These are phyloP conservation scores for Hemibagrus wyckioides DNA, from an alignment of 2,113 vertebrate species.

Conservation along the genomic window DNA sequence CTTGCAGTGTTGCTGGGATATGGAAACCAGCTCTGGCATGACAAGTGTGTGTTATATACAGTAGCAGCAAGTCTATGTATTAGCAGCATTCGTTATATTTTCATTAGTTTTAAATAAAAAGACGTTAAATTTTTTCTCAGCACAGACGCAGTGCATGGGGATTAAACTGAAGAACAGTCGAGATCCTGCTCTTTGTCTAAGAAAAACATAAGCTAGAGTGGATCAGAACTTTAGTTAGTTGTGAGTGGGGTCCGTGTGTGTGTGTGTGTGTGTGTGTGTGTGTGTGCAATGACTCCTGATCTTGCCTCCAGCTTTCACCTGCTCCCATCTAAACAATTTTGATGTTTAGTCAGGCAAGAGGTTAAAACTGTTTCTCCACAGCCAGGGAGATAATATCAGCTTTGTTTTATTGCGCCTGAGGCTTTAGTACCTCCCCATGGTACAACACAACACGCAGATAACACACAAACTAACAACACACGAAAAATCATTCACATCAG, in stretches of 20 bases:
- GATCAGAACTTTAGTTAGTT: not conserved
- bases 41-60: not conserved
- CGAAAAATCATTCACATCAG: not conserved
- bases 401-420: conserved; percentile 20
- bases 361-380: conserved; percentile 25
- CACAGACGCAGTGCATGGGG: not conserved
- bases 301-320: conserved; percentile 53
- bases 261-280: conserved; percentile 27
- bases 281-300: not conserved
- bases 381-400: not conserved
- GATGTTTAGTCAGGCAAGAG: conserved; percentile 27
- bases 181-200: not conserved
- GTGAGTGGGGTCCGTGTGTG: conserved; percentile 13
- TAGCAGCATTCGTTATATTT: not conserved
- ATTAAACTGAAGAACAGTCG: not conserved
- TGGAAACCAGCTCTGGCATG: not conserved
- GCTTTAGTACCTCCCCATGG: not conserved
- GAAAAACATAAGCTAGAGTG: not conserved
- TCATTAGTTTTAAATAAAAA: not conserved
- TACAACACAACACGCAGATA: not conserved
- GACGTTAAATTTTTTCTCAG: not conserved
- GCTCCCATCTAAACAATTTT: conserved; percentile 23
- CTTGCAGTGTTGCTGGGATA: not conserved
- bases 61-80: not conserved
- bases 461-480: not conserved